A percentile compares a stretch with the other conserved stretches of the same genome.
Evolutionary conservation across 1,140 invertebrate species (phyloP).

Genomic region (Tribolium castaneum): DNA sequence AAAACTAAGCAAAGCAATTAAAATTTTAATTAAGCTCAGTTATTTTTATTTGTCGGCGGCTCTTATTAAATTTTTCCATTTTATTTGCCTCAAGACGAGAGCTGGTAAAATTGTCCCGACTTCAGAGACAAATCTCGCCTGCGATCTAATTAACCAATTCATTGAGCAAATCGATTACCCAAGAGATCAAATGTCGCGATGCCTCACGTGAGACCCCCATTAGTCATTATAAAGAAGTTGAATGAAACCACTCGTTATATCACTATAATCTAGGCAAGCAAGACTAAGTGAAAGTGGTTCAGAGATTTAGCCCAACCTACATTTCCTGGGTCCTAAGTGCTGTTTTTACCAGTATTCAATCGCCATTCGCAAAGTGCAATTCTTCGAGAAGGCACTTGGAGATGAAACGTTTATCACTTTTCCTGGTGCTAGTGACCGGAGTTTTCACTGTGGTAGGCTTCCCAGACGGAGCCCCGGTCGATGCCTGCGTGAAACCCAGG

Average conservation of each 20-base stretch:
- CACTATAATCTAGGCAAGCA: conserved; percentile 35
- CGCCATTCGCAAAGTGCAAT: conserved; percentile 28
- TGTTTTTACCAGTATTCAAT: conserved; percentile 35
- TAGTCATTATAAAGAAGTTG: conserved; percentile 3
- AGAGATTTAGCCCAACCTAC: conserved; percentile 37
- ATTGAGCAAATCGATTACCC: not conserved
- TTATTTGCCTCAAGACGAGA: not conserved
- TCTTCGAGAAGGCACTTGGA: conserved; percentile 15
- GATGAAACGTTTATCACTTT: conserved; percentile 7
- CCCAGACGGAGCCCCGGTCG: conserved; percentile 81
- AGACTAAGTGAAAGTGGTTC: conserved; percentile 43
- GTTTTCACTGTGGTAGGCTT: conserved; percentile 64
- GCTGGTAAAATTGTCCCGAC: not conserved
- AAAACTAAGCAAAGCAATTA: not conserved
- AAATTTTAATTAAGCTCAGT: not conserved
- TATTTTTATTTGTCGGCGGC: not conserved
- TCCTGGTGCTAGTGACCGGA: conserved; percentile 38
- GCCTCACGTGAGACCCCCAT: not conserved
- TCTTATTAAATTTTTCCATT: not conserved
- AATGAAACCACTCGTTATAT: conserved; percentile 28
- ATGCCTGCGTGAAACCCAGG: conserved; percentile 78
- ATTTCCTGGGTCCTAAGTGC: conserved; percentile 43
- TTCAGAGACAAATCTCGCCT: not conserved
- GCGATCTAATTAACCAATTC: not conserved
- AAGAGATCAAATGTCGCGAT: not conserved